Base-by-base conservation (phyloP, 2,113 vertebrate species). In the Apus apus region DNA sequence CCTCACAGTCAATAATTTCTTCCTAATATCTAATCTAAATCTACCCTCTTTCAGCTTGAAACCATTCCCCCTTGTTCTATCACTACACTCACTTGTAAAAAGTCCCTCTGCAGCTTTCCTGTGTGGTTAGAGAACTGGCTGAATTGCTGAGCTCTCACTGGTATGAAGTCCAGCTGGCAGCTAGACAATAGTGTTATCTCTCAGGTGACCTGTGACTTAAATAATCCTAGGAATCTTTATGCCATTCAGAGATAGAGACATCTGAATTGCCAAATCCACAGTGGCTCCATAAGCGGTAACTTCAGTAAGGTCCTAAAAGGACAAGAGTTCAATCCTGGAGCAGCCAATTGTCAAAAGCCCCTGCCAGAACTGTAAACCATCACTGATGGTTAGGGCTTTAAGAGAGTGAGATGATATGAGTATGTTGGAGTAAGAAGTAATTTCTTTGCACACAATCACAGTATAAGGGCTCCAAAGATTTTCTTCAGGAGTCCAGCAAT, bases 231-330 rank as follows among this genome's bases (percentile, higher is more conserved):
- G 43, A 93, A 19, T 76, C 23, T 68, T 85, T 83, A 9, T 90
- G 30, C n/a, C 17, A 6, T 6, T 80, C 11, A 68, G 23, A 68
- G 26, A 34, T n/a, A 54, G 51, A 34, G 45, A 38, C 9, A n/a
- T 19, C 34, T 83, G 30, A 70, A 61, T 8, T 92, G 10, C n/a
- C 57, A 89, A 54, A 50, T 62, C 40, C 14, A 25, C 5, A 10
- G 11, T 64, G 61, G 13, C n/a, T 45, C 38, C 0, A 0, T 70
- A 50, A 70, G 30, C 1, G 3, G 26, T n/a, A 26, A n/a, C 46
- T 48, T 58, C 45, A 60, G 16, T 45, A 71, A 71, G 14, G 76
- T 93, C 58, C 68, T 62, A 27, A 75, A 68, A 46, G n/a, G 25
- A 7, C 51, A 51, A 68, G 66, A 32, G 32, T 75, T 79, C n/a